phyloP scores from a whole-genome alignment of 2,888 invertebrate species.

The Nomada lathburiana region DNA sequence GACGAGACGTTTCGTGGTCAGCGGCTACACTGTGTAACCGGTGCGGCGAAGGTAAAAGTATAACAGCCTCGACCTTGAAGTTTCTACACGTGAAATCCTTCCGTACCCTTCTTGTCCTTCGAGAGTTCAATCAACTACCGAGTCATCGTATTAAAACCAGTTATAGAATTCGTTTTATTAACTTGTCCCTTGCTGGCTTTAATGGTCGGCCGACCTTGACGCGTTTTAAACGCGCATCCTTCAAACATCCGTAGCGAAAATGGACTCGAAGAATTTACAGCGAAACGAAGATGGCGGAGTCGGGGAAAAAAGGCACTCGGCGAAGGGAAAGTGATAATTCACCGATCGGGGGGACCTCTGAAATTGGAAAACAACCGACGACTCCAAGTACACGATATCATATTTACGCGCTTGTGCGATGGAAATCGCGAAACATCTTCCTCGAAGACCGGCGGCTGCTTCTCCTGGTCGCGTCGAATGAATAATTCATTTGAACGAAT shows the following conservation, averaged over 20 bases:
- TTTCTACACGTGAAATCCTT: conserved; percentile 4
- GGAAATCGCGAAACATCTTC: conserved; percentile 18
- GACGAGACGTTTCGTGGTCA: background rate
- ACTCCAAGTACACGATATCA: background rate
- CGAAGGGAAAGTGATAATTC: background rate
- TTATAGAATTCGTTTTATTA: conserved; percentile 33
- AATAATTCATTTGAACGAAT: conserved; percentile 48
- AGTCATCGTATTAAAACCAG: conserved; percentile 32
- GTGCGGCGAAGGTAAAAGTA: conserved; percentile 25
- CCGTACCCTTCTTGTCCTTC: conserved; percentile 53
- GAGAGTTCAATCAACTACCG: conserved; percentile 55
- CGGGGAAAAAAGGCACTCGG: background rate
- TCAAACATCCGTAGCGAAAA: too few relatives aligned
- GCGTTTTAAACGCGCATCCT: background rate
- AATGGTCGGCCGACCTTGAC: conserved; percentile 15
- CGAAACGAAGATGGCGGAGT: background rate
- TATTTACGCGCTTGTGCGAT: background rate
- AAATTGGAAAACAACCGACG: background rate
- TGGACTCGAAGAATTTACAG: too few relatives aligned
- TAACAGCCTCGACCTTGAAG: conserved; percentile 41
- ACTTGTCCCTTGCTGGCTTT: background rate
- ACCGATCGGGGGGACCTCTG: background rate
- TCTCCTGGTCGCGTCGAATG: conserved; percentile 10
- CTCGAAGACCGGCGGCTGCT: conserved; percentile 2
- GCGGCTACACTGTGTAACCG: too few relatives aligned